Base-by-base conservation (phyloP, 2,797 vertebrate genomes). In the Tapirus indicus region DNA sequence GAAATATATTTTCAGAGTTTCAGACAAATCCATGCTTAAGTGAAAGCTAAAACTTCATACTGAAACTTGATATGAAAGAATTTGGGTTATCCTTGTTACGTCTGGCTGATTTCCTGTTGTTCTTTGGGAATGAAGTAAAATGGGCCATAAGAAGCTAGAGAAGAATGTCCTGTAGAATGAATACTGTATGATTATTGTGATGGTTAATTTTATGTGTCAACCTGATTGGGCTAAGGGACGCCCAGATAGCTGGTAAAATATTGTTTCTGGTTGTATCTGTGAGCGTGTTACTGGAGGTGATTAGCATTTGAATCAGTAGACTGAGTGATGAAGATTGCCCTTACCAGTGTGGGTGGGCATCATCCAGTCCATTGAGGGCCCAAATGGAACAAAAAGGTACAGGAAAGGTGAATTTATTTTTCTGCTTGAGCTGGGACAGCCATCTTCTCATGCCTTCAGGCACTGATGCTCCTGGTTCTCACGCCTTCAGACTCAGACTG, bases 1-100 rank as follows among this genome's bases (percentile, higher is more conserved):
- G 52, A 86, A 90, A 79, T 54, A 69, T 35, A 32, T 35, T 86
- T 14, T n/a, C 35, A 75, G 41, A 49, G 12, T 82, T 90, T 54
- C 21, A 47, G 32, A 72, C 35, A 82, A 74, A 95, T 56, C 32
- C 23, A 38, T 27, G 7, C 64, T 91, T 64, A 27, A 71, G 32
- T 69, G 21, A n/a, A 90, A 93, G 35, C 64, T 60, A 62, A 68
- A 79, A 58, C 18, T 80, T 35, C 7, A 38, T 75, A 64, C 35
- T 74, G 38, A 93, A 95, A 49, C 6, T 12, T 32, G 17, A 7
- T 27, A 21, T 27, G 35, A 84, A 91, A 83, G 27, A 64, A 35
- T 80, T 41, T 62, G 35, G 44, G 25, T 35, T 77, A 27, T 68
- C 29, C 35, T 32, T 54, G 17, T 60, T 64, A 17, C 56, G 27